A percentile compares a stretch with the other conserved stretches of the same genome.
Conservation (phyloP, 1,140 invertebrate species). For the Camponotus floridanus region DNA sequence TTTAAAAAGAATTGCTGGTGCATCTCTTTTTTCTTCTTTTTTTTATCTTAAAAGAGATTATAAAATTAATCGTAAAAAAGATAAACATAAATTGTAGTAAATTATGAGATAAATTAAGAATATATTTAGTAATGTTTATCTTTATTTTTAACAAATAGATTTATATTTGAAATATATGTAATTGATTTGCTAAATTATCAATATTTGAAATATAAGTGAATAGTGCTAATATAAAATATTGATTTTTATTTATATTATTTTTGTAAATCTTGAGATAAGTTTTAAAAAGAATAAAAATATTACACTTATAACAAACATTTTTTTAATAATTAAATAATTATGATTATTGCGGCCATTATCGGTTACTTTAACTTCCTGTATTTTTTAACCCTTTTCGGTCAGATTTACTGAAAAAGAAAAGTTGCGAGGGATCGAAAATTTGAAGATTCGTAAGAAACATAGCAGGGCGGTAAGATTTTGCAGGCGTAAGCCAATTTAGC, state of each 20-base stretch:
- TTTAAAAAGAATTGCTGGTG: too few relatives aligned
- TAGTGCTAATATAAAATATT: background rate
- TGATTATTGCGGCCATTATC: background rate
- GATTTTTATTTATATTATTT: background rate
- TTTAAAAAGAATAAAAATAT: background rate
- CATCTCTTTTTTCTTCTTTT: too few relatives aligned
- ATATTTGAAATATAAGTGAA: background rate
- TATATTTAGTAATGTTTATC: background rate
- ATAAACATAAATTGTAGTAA: background rate
- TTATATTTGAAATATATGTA: too few relatives aligned
- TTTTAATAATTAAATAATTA: slow-evolving; percentile 23
- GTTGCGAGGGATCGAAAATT: slow-evolving; percentile 23
- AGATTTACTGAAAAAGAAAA: slow-evolving; percentile 66
- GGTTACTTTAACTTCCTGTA: background rate
- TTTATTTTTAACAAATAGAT: background rate
- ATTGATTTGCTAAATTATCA: background rate
- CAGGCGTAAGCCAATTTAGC: slow-evolving; percentile 81
- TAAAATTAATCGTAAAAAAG: too few relatives aligned
- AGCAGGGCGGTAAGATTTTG: slow-evolving; percentile 74
- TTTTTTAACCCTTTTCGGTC: slow-evolving; percentile 44
- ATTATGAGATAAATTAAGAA: background rate
- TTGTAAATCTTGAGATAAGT: background rate
- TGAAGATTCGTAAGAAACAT: slow-evolving; percentile 21
- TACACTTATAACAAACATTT: background rate
- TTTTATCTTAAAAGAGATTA: too few relatives aligned